Evolutionary conservation across 2,113 vertebrate genomes (phyloP).

Genomic region (Ictalurus punctatus): DNA sequence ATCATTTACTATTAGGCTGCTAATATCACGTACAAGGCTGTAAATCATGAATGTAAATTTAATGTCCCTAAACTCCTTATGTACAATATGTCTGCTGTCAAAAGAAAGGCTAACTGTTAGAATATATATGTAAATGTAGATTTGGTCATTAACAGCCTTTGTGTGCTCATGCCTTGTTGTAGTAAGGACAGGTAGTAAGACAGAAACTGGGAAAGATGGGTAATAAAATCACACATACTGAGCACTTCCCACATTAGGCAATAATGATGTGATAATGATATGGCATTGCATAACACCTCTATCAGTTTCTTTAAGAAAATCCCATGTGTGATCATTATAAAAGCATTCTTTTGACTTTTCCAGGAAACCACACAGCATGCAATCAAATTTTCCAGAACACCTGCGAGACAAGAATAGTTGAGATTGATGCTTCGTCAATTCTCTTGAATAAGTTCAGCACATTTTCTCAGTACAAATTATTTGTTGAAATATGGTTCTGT

Average conservation of each 20-base stretch:
- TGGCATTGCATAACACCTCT: conserved; percentile 17
- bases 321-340: conserved; percentile 19
- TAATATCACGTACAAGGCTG: neutral
- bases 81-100: neutral
- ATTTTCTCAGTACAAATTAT: neutral
- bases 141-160: neutral
- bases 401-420: neutral
- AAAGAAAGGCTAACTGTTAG: neutral
- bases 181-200: neutral
- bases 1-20: neutral
- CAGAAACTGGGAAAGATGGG: neutral
- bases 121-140: neutral
- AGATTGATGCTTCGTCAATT: neutral
- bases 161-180: neutral
- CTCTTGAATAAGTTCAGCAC: too few relatives aligned
- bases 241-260: neutral
- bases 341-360: neutral
- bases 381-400: neutral
- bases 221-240: conserved; percentile 1
- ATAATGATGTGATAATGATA: conserved; percentile 39
- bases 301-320: conserved; percentile 6
- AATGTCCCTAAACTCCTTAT: neutral
- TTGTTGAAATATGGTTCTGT: neutral
- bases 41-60: neutral
- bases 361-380: neutral